These are phyloP conservation scores for Pseudoatta argentina DNA, from an alignment of 1,140 invertebrate species.

Conservation along the genomic window DNA sequence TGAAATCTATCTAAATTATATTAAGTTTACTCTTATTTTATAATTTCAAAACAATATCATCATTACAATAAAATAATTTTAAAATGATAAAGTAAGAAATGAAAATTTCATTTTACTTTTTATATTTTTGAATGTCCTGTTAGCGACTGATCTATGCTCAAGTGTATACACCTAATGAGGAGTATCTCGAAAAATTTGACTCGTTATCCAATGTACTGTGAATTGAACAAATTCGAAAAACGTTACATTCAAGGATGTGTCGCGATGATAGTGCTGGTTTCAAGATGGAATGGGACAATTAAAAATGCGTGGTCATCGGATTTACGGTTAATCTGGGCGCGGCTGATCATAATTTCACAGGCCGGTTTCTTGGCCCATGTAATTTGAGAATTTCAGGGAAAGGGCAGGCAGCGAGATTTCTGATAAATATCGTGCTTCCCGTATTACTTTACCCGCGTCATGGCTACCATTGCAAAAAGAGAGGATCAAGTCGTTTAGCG, in stretches of 20 bases:
- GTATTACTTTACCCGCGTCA: constrained; percentile 24
- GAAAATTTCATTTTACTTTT: too few relatives aligned
- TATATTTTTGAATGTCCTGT: too few relatives aligned
- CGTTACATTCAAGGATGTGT: background rate
- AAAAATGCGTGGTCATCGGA: constrained; percentile 28
- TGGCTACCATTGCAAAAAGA: background rate
- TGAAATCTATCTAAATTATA: too few relatives aligned
- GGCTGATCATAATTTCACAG: constrained; percentile 22
- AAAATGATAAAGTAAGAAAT: too few relatives aligned
- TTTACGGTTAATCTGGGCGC: constrained; percentile 45
- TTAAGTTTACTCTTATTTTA: too few relatives aligned
- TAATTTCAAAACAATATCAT: too few relatives aligned
- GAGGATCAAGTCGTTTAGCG: constrained; percentile 59
- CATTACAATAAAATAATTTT: too few relatives aligned
- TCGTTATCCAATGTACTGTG: background rate
- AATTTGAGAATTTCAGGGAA: constrained; percentile 68
- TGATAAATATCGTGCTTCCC: constrained; percentile 74
- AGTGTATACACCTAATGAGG: too few relatives aligned
- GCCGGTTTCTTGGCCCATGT: constrained; percentile 33
- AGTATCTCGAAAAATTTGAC: too few relatives aligned
- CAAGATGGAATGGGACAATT: background rate
- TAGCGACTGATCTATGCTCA: too few relatives aligned
- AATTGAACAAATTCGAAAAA: too few relatives aligned
- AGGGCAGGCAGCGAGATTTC: constrained; percentile 79
- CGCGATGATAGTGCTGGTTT: background rate